Base-by-base conservation (phyloP, 2,113 vertebrate species). In the Eulemur macaco region DNA sequence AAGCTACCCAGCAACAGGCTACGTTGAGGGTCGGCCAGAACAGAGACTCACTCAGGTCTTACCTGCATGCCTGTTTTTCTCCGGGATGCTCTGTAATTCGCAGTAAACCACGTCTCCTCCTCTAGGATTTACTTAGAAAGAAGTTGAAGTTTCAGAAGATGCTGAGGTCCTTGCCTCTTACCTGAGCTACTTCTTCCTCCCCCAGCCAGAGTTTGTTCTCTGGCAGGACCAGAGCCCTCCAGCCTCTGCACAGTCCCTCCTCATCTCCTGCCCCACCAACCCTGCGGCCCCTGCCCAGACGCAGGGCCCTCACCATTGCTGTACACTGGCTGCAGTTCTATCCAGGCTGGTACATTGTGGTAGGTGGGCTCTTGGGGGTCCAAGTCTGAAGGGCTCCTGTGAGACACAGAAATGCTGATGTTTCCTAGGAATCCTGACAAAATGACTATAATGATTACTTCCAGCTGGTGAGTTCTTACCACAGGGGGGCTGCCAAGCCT, bases 261-360 rank as follows among this genome's bases (percentile, higher is more conserved):
- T 63, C 66, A 29, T 37, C 29, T 47, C 42, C 45, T 52, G 25
- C 18, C 73, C 17, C 13, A n/a, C 13, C 34, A 20, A 39, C 25
- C 71, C 54, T 27, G 14, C 6, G 7, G 56, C 7, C 17, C 60
- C 76, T 60, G 31, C 13, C 60, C n/a, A 39, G 58, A 31, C 8
- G 7, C 11, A 31, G 50, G 20, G 17, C 21, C 37, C 94, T 97
- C 54, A 98, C 97, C 96, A 37, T 97, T 96, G 52, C 45, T 25
- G 81, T 97, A 95, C 27, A 97, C 81, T 27, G 97, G 95, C 10
- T 98, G 97, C 37, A 97, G 56, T 29, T 97, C 95, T 76, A 92
- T 2, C 80, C 84, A 89, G 69, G 1, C 31, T 47, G 95, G 94
- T 3, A 94, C 34, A 2, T 98, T 97, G 94, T 78, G 17, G 71